phyloP scores from a whole-genome alignment of 2,113 vertebrate genomes.

The Motacilla tschutschensis region DNA sequence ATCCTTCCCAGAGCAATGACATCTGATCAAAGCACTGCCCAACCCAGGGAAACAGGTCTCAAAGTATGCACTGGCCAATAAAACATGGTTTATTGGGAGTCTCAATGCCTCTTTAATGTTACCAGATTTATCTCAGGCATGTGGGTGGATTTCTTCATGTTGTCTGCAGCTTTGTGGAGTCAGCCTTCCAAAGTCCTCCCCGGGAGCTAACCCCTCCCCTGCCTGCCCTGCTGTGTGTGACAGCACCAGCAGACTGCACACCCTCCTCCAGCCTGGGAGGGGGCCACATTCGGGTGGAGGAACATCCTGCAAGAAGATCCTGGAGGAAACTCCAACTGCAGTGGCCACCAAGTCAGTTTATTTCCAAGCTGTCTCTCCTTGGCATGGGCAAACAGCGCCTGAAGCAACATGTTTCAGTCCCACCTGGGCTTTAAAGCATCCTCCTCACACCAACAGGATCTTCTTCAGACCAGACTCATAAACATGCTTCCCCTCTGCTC shows the following conservation, averaged over 20 bases:
- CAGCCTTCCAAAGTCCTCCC: neutral
- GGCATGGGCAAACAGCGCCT: neutral
- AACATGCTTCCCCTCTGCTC: neutral
- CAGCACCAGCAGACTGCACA: neutral
- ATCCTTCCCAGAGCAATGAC: neutral
- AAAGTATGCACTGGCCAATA: neutral
- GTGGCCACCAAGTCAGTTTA: neutral
- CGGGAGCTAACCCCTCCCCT: neutral
- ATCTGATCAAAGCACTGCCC: neutral
- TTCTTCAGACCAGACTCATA: neutral
- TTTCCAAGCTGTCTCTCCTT: neutral
- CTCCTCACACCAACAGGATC: neutral
- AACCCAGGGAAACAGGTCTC: rapidly evolving
- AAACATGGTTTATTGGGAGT: neutral
- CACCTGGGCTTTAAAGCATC: neutral
- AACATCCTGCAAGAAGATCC: neutral
- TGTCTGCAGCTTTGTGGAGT: neutral
- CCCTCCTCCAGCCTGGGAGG: neutral
- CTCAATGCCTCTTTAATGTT: neutral
- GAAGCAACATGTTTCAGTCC: neutral
- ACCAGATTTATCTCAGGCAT: neutral
- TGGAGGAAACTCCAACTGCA: neutral
- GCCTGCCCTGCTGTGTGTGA: neutral
- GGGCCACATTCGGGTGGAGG: neutral
- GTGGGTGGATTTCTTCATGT: neutral